phyloP scores from a whole-genome alignment of 2,888 invertebrate genomes.

The Serrognathus titanus region DNA sequence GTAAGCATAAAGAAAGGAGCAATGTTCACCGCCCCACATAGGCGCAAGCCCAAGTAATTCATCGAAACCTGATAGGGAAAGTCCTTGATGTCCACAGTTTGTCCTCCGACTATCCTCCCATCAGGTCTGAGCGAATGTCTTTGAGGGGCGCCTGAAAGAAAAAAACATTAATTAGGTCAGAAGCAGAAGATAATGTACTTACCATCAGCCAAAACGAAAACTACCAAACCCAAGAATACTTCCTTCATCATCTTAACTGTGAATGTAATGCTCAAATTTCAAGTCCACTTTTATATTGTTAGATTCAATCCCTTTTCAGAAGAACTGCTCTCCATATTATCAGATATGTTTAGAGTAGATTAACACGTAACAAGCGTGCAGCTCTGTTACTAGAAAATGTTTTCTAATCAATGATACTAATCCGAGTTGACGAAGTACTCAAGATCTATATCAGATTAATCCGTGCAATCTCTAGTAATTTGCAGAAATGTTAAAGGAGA shows the following conservation, averaged over 20 bases:
- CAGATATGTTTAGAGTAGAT: too few species aligned
- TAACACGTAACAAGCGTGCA: too few species aligned
- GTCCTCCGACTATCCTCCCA: conserved; percentile 11
- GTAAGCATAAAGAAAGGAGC: conserved; percentile 3
- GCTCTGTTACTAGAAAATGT: too few species aligned
- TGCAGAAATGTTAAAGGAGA: too few species aligned
- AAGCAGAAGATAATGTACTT: not conserved
- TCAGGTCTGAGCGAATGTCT: conserved; percentile 29
- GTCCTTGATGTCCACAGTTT: conserved; percentile 2
- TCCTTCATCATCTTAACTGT: not conserved
- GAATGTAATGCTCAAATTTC: too few species aligned
- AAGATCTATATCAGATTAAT: too few species aligned
- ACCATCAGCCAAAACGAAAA: not conserved
- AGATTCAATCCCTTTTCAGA: too few species aligned
- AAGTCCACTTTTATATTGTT: too few species aligned
- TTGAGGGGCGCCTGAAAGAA: not conserved
- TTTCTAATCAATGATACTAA: too few species aligned
- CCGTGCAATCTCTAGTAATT: too few species aligned
- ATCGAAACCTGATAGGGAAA: conserved; percentile 9
- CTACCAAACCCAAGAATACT: not conserved
- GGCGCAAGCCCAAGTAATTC: not conserved
- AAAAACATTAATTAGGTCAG: not conserved
- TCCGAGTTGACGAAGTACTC: too few species aligned
- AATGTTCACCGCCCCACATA: conserved; percentile 9
- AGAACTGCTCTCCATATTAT: too few species aligned